Base-by-base conservation (phyloP, 2,113 vertebrate species). In the Otis tarda region DNA sequence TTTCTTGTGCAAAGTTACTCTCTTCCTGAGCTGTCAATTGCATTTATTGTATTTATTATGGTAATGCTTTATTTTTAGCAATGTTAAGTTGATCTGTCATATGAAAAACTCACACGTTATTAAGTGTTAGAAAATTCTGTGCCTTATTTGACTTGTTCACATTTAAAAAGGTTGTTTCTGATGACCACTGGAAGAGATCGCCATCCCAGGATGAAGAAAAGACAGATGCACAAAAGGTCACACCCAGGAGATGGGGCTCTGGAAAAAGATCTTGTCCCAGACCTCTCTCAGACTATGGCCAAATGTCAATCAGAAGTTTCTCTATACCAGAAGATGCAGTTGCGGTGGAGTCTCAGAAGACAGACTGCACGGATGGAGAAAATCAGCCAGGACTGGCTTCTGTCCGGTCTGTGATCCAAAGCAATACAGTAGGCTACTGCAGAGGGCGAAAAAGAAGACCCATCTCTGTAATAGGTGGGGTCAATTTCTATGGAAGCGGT, bases 241-340 rank as follows among this genome's bases (percentile, higher is more conserved):
- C 73, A 83, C 86, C 59, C 69, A 98, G 96, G 98, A 98, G 95
- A 93, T 98, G 97, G 98, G 98, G 95, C 87, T 98, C 97, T 95
- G 98, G 97, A 85, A 97, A 65, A 97, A 98, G 97, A 84, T 93
- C 97, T 1, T 97, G 98, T 71, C 99, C 99, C 37, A 98, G 99
- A 57, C 99, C 99, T 10, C 98, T 99, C 68, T 99, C 99, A 17
- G 99, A 99, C 97, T 99, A 99, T 14, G 98, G 98, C 47, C 99
- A 99, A 88, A 96, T 98, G 91, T 78, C 95, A 1, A 92, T 98
- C 94, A 98, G 98, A 87, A 99, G 98, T 91, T 97, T 98, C 82
- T 98, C 98, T n/a, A 99, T 99, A 95, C 99, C 99, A 10, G 99
- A 99, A 97, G 99, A 99, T 88, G 97, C 97, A 2, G 76, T 98